These are phyloP conservation scores for Plotosus lineatus DNA, from an alignment of 2,113 vertebrate species.

Conservation along the genomic window DNA sequence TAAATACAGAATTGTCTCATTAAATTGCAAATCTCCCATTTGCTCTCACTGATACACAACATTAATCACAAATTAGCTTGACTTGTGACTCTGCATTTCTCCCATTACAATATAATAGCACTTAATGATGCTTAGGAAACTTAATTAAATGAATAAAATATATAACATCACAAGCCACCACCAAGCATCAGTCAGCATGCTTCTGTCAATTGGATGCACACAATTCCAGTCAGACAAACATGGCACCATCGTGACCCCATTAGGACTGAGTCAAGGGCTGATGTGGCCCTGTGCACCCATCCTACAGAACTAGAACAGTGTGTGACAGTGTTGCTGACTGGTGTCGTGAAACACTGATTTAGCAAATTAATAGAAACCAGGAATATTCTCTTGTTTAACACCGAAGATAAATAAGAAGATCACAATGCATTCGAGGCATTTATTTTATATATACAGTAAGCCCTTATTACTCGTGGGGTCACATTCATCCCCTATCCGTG, in stretches of 20 bases:
- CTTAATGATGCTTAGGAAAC: slow-evolving; percentile 93
- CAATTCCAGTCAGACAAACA: slow-evolving; percentile 59
- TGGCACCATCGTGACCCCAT: slow-evolving; percentile 73
- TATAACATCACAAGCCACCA: slow-evolving; percentile 72
- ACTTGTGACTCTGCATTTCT: slow-evolving; percentile 94
- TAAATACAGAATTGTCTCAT: slow-evolving; percentile 89
- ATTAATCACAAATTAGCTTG: slow-evolving; percentile 99
- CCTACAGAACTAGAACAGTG: slow-evolving; percentile 6
- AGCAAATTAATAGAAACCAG: slow-evolving; percentile 3
- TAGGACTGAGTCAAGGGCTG: slow-evolving; percentile 73
- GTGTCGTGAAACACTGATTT: slow-evolving; percentile 10
- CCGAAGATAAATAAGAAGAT: background rate
- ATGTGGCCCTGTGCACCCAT: slow-evolving; percentile 63
- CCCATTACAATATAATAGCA: slow-evolving; percentile 96
- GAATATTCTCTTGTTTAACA: slow-evolving; percentile 9
- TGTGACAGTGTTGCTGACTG: background rate
- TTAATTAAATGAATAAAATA: slow-evolving; percentile 80
- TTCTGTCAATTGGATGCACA: slow-evolving; percentile 67
- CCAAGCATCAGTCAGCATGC: slow-evolving; percentile 77
- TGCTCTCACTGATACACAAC: slow-evolving; percentile 97
- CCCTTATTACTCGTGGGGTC: no score
- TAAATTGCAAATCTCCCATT: slow-evolving; percentile 89
- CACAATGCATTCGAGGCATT: background rate
- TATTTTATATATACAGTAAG: no score
- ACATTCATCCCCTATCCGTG: no score